Evolutionary conservation across 2,113 vertebrate species (phyloP), one percentile per base, ranked within the genome.

Genomic region (Phaethornis superciliosus): DNA sequence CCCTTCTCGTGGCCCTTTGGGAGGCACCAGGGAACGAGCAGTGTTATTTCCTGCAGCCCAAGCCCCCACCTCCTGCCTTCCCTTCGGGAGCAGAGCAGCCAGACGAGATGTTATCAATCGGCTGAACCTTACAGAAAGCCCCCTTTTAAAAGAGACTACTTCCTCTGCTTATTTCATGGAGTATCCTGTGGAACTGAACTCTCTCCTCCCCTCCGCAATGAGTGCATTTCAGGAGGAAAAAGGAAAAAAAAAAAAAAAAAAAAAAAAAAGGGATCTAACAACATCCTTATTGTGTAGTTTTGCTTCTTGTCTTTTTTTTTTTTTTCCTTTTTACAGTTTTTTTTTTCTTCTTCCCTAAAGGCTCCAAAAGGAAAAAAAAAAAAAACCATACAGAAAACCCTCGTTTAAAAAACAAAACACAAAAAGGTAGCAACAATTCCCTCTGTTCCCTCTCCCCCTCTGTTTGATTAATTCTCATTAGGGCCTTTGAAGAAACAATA

Each of bases 61-160:
- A 89, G 59, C 78, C 75, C 92, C 94, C 94, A 81, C 82, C 83
- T 88, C 80, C 71, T 4, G 23, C 88, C 81, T 89, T 97, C 97
- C 97, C 96, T 94, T 94, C n/a, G 49, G 95, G 81, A 95, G 91
- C 90, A 54, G 92, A 95, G 96, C 86, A 97, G 98, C 97, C 97
- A 98, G 97, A 97, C 92, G 15, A 97, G 98, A 98, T 98, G 97
- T 96, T 97, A 98, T 98, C 97, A 96, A 94, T 71, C 94, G 96
- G 72, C 85, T 85, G 95, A 95, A 92, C 92, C 94, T 96, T 96
- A 95, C 56, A 75, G 96, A 97, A 95, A 96, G 90, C 90, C 95
- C 96, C 95, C 95, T 96, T 88, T 97, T 96, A 96, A 97, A 98
- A 97, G 94, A 58, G 59, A 96, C 95, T 95, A 95, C 96, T 97